Evolutionary conservation across 2,113 vertebrate species (phyloP), one percentile per base, ranked within the genome.

Genomic region (Carassius gibelio): DNA sequence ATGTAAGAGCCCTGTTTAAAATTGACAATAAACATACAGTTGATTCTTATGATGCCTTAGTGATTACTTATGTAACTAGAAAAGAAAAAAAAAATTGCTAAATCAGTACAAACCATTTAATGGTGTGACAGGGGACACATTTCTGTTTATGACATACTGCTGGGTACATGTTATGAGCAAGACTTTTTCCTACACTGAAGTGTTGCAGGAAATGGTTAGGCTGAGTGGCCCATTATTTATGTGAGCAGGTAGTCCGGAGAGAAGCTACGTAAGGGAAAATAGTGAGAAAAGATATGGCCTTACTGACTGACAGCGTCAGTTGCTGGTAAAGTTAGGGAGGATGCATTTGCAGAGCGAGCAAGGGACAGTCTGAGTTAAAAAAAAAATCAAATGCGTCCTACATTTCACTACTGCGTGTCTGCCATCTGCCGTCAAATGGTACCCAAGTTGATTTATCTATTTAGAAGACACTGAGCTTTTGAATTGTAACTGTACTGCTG

Each of bases 171-270:
- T 52, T 75, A 48, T 50, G 7, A 36, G 17, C 34, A 21, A 76
- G 5, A n/a, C 21, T 62, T 80, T 80, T 64, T 62, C 57, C 34
- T 62, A 19, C 3, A 2, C 19, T 62, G 36, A 80, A 42, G 34
- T 80, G n/a, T 34, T 66, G 59, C 13, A 80, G 78, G 78, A 80
- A 66, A 45, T 66, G n/a, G 59, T 85, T 34, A 82, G 75, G 85
- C 76, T 84, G 94, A 86, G 26, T 69, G 75, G 45, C 62, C n/a
- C 75, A 69, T 85, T 69, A 69, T 79, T 69, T 38, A 78, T 59
- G 62, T 26, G n/a, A 79, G 52, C 52, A 68, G 21, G 21, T 57
- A 71, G 30, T 81, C 62, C 23, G 68, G 21, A 59, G 38, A 10
- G 8, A 50, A 66, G 59, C 59, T 48, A 30, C 61, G 38, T 79